Base-by-base conservation (phyloP, 2,888 invertebrate species). In the Azorinus chamasolen region DNA sequence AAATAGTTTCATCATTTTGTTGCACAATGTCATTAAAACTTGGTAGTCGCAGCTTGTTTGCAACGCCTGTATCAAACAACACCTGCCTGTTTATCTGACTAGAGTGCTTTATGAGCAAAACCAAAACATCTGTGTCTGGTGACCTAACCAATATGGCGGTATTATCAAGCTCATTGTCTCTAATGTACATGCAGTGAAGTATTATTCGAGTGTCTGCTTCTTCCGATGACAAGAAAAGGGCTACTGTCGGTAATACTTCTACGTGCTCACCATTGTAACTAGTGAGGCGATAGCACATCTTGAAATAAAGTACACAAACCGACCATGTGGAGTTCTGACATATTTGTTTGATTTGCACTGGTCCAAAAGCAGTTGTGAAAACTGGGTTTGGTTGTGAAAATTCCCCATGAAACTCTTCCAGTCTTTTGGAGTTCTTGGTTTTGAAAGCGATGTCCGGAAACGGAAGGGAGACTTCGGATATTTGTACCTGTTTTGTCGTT, bases 121-220 rank as follows among this genome's bases (percentile, higher is more conserved):
- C 43, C 0, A 32, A 25, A 1, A 79, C 72, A 58, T 59, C 79
- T 12, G 76, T 79, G 37, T 74, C 73, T 10, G 78, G 74, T n/a
- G 79, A 74, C 51, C 65, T n/a, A 2, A 79, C 70, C 22, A 72
- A 50, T 10, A 80, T 54, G 14, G 57, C 39, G 5, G 5, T 10
- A 18, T 22, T 57, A 8, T 57, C 5, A 3, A n/a, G n/a, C 12
- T 4, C 20, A 37, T 18, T 20, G 8, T 1, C 10, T 8, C 22
- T 24, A 18, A 48, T 48, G 51, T 63, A 22, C 2, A 18, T 1
- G 32, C 39, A 51, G n/a, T 63, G 63, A 6, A 51, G 20, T 6
- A 63, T 41, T 8, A 63, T 63, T 3, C 63, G 25, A 1, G 63
- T 63, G n/a, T 51, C 63, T 22, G 63, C 63, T 25, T 63, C 63